phyloP scores from a whole-genome alignment of 2,888 invertebrate species.

The Ichneumon xanthorius region DNA sequence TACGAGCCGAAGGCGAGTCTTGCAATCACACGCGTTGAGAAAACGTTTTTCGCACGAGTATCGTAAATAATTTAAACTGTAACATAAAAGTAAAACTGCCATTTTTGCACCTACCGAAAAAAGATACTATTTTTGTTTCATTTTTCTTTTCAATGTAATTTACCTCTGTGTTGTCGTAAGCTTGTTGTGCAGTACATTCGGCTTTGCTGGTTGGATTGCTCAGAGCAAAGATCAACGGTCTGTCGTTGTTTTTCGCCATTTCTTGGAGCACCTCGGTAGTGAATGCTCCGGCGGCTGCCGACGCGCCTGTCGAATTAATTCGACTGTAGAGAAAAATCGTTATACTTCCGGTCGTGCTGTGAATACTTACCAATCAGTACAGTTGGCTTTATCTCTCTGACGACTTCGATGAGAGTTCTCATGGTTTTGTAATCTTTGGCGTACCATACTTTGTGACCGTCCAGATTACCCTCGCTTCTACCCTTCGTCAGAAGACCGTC shows the following conservation, averaged over 20 bases:
- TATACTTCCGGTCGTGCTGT: conserved; percentile 72
- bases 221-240: conserved; percentile 97
- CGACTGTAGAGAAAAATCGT: conserved; percentile 74
- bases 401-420: conserved; percentile 91
- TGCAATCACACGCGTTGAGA: no score
- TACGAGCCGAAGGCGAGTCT: no score
- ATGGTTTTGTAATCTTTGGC: conserved; percentile 93
- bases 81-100: neutral
- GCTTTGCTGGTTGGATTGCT: conserved; percentile 99
- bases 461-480: conserved; percentile 88
- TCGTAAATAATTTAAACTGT: no score
- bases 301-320: conserved; percentile 89
- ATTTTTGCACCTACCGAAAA: no score
- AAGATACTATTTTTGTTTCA: neutral
- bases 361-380: conserved; percentile 91
- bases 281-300: conserved; percentile 96
- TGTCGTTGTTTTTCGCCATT: conserved; percentile 94
- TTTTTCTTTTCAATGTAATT: conserved; percentile 14
- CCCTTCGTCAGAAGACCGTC: conserved; percentile 94
- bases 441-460: conserved; percentile 90
- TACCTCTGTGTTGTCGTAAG: conserved; percentile 96
- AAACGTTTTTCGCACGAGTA: no score
- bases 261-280: conserved; percentile 93
- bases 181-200: conserved; percentile 98
- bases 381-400: conserved; percentile 94